phyloP scores from a whole-genome alignment of 2,888 invertebrate species.

The Cactoblastis cactorum region DNA sequence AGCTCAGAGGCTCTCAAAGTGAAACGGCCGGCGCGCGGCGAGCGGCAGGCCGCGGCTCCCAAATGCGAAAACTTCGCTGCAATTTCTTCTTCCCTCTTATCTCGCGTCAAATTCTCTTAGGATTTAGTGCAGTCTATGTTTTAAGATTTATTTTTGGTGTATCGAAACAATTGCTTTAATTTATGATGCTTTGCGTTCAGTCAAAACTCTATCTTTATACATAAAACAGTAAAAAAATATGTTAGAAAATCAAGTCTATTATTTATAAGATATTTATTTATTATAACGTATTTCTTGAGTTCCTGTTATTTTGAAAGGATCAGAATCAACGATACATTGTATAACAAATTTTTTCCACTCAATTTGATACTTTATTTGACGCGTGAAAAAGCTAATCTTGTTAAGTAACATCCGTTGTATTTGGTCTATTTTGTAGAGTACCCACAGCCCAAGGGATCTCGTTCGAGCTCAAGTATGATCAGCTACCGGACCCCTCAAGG shows the following conservation, averaged over 20 bases:
- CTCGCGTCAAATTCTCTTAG: slow-evolving; percentile 10
- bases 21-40: slow-evolving; percentile 5
- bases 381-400: slow-evolving; percentile 1
- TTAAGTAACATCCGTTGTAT: background rate
- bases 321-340: background rate
- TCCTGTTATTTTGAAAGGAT: too few species aligned
- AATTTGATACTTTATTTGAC: slow-evolving; percentile 2
- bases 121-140: slow-evolving; percentile 8
- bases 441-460: background rate
- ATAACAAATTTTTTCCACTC: background rate
- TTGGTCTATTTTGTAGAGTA: background rate
- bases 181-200: background rate
- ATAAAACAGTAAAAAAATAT: too few species aligned
- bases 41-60: slow-evolving; percentile 15
- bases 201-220: too few species aligned
- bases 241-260: too few species aligned
- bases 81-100: slow-evolving; percentile 28
- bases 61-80: slow-evolving; percentile 40
- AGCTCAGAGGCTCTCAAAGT: slow-evolving; percentile 9
- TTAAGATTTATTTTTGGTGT: background rate
- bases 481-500: too few species aligned
- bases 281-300: too few species aligned
- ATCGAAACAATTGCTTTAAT: slow-evolving; percentile 1
- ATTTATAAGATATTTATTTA: too few species aligned
- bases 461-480: too few species aligned